These are phyloP conservation scores for Platalea minor DNA, from an alignment of 2,797 vertebrate species.

Conservation along the genomic window DNA sequence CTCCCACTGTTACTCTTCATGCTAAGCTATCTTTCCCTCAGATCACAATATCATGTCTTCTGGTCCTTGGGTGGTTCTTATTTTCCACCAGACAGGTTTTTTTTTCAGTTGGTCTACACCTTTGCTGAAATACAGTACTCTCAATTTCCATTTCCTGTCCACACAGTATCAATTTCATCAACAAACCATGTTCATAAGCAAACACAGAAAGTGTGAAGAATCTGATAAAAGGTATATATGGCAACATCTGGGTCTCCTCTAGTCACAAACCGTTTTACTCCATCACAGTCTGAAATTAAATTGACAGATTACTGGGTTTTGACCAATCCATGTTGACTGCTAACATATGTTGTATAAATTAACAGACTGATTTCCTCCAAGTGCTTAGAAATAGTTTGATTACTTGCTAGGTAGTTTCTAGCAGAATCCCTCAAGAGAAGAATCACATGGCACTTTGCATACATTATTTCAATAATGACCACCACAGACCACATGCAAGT, in stretches of 20 bases:
- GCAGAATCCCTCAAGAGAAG: neutral
- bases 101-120: neutral
- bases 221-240: neutral
- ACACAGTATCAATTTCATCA: neutral
- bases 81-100: neutral
- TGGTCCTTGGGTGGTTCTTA: neutral
- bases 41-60: neutral
- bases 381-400: neutral
- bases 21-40: neutral
- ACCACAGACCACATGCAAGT: neutral
- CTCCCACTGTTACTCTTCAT: neutral
- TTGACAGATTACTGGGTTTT: neutral
- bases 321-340: neutral
- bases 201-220: neutral
- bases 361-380: neutral
- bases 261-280: neutral
- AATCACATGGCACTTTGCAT: neutral
- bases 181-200: neutral
- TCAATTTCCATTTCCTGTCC: neutral
- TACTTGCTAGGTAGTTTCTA: neutral
- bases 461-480: neutral
- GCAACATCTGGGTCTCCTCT: neutral
- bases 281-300: neutral
- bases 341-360: neutral
- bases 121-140: neutral